A percentile compares a stretch with the other conserved stretches of the same genome.
These are phyloP conservation scores for Drosophila borborema DNA, from an alignment of 2,888 invertebrate species.

Conservation along the genomic window DNA sequence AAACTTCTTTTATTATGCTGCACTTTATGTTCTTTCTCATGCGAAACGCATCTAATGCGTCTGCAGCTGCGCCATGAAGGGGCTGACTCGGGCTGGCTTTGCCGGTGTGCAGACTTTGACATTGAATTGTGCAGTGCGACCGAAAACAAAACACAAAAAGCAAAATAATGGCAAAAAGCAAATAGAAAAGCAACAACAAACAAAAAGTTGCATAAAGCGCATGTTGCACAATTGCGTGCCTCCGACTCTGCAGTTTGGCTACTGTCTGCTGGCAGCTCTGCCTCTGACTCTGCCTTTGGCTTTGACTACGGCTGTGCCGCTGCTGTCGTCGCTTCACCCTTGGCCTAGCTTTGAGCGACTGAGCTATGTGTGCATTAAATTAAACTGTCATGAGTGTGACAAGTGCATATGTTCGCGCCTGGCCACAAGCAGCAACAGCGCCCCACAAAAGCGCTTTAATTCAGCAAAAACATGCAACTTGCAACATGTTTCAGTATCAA, in stretches of 20 bases:
- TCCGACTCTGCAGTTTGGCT: slow-evolving; percentile 31
- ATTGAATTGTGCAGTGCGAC: slow-evolving; percentile 65
- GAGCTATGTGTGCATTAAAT: slow-evolving; percentile 81
- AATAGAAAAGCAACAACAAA: background rate
- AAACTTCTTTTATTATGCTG: background rate
- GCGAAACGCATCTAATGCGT: slow-evolving; percentile 2
- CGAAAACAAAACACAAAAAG: slow-evolving; percentile 33
- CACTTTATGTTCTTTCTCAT: background rate
- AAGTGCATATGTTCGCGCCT: slow-evolving; percentile 80
- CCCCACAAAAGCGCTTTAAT: slow-evolving; percentile 65
- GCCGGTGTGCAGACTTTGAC: slow-evolving; percentile 66
- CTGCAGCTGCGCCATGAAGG: slow-evolving; percentile 10
- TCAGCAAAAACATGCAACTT: slow-evolving; percentile 77
- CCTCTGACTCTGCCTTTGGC: background rate
- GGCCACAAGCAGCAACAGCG: slow-evolving; percentile 44
- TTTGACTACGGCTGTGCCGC: background rate
- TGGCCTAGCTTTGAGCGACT: slow-evolving; percentile 42
- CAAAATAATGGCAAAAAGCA: slow-evolving; percentile 20
- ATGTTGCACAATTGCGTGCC: slow-evolving; percentile 79
- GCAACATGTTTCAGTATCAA: slow-evolving; percentile 16
- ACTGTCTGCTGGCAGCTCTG: slow-evolving; percentile 13
- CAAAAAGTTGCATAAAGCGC: slow-evolving; percentile 64
- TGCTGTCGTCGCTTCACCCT: background rate
- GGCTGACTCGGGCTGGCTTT: slow-evolving; percentile 2
- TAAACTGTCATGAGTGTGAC: slow-evolving; percentile 81